Conservation (phyloP, 2,888 invertebrate genomes). For the Tinea trinotella region DNA sequence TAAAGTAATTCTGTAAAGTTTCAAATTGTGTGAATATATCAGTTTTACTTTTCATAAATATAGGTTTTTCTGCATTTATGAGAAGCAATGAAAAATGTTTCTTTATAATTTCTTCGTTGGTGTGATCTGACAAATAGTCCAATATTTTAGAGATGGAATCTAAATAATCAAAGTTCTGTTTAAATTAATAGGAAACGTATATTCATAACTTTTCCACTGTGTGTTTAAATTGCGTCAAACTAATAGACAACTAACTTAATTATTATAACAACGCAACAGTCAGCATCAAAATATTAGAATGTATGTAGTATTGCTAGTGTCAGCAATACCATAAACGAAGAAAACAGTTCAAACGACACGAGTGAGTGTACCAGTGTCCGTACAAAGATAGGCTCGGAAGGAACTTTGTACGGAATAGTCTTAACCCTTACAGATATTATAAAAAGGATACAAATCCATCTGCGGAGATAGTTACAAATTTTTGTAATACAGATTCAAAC, state of each 20-base stretch:
- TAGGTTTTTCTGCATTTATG: slow-evolving; percentile 36
- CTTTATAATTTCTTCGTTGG: neutral
- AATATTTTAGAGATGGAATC: slow-evolving; percentile 5
- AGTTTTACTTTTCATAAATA: slow-evolving; percentile 31
- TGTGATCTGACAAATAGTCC: neutral
- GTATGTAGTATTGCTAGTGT: no score
- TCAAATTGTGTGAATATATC: slow-evolving; percentile 38
- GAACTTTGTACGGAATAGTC: no score
- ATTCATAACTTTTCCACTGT: no score
- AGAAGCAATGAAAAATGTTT: slow-evolving; percentile 30
- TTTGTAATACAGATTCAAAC: slow-evolving; percentile 34
- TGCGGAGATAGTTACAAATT: slow-evolving; percentile 33
- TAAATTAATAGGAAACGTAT: neutral
- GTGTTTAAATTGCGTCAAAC: no score
- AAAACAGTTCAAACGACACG: no score
- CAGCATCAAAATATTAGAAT: no score
- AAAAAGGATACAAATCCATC: slow-evolving; percentile 60
- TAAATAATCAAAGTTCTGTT: slow-evolving; percentile 3
- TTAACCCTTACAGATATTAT: no score
- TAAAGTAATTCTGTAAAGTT: slow-evolving; percentile 35
- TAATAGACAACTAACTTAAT: no score
- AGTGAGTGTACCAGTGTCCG: no score
- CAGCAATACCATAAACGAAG: no score
- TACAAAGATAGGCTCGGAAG: no score
- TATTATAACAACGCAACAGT: no score